These are phyloP conservation scores for Nematostella vectensis DNA, from an alignment of 92 coral and sea anemone species.

Conservation along the genomic window DNA sequence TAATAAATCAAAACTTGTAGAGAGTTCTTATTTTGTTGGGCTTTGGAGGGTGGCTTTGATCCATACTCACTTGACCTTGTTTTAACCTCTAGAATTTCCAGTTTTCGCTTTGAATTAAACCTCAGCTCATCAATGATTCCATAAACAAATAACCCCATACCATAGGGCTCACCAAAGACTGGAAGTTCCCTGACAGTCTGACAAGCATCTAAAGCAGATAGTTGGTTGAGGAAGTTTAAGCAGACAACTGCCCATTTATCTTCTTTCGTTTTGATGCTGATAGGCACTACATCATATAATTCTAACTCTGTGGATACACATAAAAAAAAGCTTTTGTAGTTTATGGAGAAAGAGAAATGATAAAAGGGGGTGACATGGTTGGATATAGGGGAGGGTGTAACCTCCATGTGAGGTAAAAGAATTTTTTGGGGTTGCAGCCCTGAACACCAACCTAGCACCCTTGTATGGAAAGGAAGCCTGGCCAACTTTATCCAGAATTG, in stretches of 20 bases:
- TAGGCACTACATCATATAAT: slow-evolving; percentile 33
- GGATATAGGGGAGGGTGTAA: no score
- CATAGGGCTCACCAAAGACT: slow-evolving; percentile 49
- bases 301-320: slow-evolving; percentile 30
- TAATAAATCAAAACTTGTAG: slow-evolving; percentile 47
- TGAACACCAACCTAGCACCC: no score
- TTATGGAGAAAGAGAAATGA: not conserved
- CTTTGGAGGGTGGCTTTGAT: slow-evolving; percentile 19
- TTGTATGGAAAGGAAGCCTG: no score
- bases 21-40: slow-evolving; percentile 31
- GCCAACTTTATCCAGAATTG: no score
- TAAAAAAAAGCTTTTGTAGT: no score
- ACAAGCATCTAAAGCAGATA: slow-evolving; percentile 38
- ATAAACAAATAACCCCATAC: slow-evolving; percentile 38
- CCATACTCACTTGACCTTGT: slow-evolving; percentile 26
- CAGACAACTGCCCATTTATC: slow-evolving; percentile 53
- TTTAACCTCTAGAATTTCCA: slow-evolving; percentile 45
- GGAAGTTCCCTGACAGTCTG: slow-evolving; percentile 49
- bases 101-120: slow-evolving; percentile 31
- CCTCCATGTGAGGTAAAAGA: no score
- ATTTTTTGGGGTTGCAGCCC: no score
- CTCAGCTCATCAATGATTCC: slow-evolving; percentile 51
- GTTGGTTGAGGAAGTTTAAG: slow-evolving; percentile 46
- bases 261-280: slow-evolving; percentile 35
- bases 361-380: no score